Conservation (phyloP, 2,888 invertebrate genomes). For the Hypolimnas misippus region DNA sequence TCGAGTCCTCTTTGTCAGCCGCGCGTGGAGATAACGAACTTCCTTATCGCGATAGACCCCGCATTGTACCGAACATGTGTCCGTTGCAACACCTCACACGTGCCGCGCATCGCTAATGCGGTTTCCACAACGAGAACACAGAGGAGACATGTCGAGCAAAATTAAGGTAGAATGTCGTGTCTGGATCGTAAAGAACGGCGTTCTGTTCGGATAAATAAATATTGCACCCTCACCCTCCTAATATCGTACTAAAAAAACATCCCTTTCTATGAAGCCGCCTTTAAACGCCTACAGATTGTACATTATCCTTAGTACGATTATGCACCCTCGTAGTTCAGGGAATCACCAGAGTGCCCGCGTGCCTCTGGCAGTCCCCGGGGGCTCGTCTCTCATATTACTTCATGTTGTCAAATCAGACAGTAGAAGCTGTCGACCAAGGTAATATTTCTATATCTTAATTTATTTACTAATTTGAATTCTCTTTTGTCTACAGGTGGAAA, state of each 20-base stretch:
- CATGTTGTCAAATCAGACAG: constrained; percentile 70
- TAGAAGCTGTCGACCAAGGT: constrained; percentile 53
- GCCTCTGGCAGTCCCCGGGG: constrained; percentile 70
- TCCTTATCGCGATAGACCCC: constrained; percentile 73
- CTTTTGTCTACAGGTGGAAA: constrained; percentile 71
- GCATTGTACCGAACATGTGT: constrained; percentile 70
- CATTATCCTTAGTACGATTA: constrained; percentile 84
- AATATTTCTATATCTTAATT: constrained; percentile 45
- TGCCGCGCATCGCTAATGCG: constrained; percentile 74
- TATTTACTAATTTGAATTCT: constrained; percentile 46
- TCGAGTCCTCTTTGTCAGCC: constrained; percentile 72
- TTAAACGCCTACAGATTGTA: constrained; percentile 85
- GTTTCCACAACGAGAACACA: constrained; percentile 52
- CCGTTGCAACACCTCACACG: constrained; percentile 62
- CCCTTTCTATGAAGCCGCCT: constrained; percentile 83
- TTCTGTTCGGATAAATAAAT: constrained; percentile 80
- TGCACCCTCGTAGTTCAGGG: constrained; percentile 83
- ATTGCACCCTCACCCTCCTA: constrained; percentile 83
- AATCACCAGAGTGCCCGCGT: constrained; percentile 77
- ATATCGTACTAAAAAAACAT: constrained; percentile 83
- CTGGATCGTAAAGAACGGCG: constrained; percentile 74
- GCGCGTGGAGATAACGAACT: constrained; percentile 66
- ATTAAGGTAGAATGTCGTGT: constrained; percentile 70
- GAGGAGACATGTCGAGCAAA: constrained; percentile 63
- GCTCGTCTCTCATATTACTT: constrained; percentile 81